Percentiles rank a stretch among this genome's conserved stretches.
These are phyloP conservation scores for Gnathonemus echidnorhynchus DNA, from an alignment of 2,113 vertebrate species.

Conservation along the genomic window DNA sequence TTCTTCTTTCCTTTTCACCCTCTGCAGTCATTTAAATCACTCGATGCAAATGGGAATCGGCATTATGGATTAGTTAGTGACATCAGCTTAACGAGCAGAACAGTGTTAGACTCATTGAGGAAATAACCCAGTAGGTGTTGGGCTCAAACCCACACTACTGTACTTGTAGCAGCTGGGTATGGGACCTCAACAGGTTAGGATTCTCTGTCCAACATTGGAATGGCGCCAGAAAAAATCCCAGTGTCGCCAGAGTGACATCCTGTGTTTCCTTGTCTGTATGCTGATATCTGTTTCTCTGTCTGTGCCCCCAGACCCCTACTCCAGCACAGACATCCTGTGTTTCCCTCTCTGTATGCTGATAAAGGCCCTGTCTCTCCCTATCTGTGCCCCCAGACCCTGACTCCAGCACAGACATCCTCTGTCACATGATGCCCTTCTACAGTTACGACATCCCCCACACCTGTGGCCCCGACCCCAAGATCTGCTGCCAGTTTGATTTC, in stretches of 20 bases:
- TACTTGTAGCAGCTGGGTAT: neutral
- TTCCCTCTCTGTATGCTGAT: neutral
- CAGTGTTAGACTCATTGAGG: neutral
- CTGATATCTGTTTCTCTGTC: neutral
- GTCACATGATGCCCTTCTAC: slow-evolving; percentile 98
- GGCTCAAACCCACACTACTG: neutral
- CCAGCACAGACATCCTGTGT: slow-evolving; percentile 73
- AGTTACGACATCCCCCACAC: slow-evolving; percentile 93
- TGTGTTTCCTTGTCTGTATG: neutral
- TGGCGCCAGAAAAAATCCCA: no score
- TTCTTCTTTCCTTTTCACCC: neutral
- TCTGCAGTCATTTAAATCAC: neutral
- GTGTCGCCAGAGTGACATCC: neutral
- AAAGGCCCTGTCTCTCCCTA: neutral
- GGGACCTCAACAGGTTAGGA: neutral
- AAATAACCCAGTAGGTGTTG: neutral
- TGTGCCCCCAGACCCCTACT: slow-evolving; percentile 65
- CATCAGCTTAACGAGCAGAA: neutral
- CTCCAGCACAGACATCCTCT: slow-evolving; percentile 78
- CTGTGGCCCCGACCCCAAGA: slow-evolving; percentile 84
- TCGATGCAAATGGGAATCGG: neutral
- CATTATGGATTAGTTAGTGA: neutral
- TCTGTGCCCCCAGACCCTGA: slow-evolving; percentile 64
- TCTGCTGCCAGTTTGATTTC: slow-evolving; percentile 96
- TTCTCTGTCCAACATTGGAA: neutral